Evolutionary conservation across 1,140 invertebrate genomes (phyloP), one percentile per base, ranked within the genome.

Genomic region (Drosophila guanche): DNA sequence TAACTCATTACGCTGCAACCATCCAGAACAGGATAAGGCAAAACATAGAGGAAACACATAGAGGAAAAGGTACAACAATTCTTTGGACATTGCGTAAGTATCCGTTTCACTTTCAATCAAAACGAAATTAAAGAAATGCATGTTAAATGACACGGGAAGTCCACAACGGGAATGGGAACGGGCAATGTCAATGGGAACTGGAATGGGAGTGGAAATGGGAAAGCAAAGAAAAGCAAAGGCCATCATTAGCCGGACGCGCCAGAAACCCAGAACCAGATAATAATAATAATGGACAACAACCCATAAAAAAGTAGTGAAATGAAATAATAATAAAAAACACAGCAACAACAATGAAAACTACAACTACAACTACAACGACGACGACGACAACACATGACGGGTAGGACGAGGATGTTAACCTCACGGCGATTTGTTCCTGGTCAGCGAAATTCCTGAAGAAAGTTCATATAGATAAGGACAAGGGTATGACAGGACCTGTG

Each of bases 41-140:
- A 22, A 27, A 61, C 12, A 27, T 23, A 20, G 20, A 37, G 12
- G 6, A n/a, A 20, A 46, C n/a, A 61, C 12, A 27, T 23, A 20
- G 20, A 37, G 12, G 6, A n/a, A 20, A 46, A 12, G 23, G 41
- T 4, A 53, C 41, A 47, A 20, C 16, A 20, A 20, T 68, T 61
- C 65, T 33, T 25, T 25, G 20, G 0, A n/a, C 43, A 16, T 10
- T 53, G 7, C 23, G 42, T 40, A 71, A 63, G 69, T 65, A 74
- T 75, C 61, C 74, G 59, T 83, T 83, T 77, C 79, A 74, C 62
- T 77, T 75, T 61, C 79, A 83, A 83, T 83, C 74, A 74, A 83
- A 83, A 81, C 54, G 58, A 74, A 69, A 66, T 77, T 80, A 76
- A 56, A 56, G 57, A 56, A 70, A 70, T 75, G 60, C 56, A 42